Percentiles rank a stretch among this genome's conserved stretches.
phyloP scores from a whole-genome alignment of 2,797 vertebrate genomes.

The Austrolebias charrua region DNA sequence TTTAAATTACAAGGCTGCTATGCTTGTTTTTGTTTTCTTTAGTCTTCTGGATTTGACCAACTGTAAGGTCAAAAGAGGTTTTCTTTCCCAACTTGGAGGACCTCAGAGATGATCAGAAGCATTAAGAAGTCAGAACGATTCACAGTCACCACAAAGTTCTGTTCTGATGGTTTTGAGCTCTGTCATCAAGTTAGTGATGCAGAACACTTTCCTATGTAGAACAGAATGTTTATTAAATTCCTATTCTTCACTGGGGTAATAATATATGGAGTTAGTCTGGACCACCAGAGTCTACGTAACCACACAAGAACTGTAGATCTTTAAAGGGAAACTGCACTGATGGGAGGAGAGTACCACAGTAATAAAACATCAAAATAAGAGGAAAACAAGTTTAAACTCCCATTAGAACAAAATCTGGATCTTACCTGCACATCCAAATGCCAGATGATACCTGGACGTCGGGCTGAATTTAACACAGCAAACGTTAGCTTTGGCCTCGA shows the following conservation, averaged over 20 bases:
- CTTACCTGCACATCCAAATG: conserved; percentile 97
- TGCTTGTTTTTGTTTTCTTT: conserved; percentile 19
- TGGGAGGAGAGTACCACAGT: conserved; percentile 26
- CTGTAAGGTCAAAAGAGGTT: conserved; percentile 12
- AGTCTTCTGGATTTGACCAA: conserved; percentile 1
- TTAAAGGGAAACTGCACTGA: conserved; percentile 12
- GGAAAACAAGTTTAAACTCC: conserved; percentile 9
- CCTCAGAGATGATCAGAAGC: conserved; percentile 7
- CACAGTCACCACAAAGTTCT: conserved; percentile 13
- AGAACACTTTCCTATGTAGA: conserved; percentile 27
- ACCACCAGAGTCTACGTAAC: conserved; percentile 32
- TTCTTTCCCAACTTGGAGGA: conserved; percentile 18
- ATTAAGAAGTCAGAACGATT: conserved; percentile 20
- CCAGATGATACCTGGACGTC: conserved; percentile 95
- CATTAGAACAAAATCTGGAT: background rate
- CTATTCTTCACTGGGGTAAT: conserved; percentile 20
- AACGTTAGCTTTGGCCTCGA: conserved; percentile 98
- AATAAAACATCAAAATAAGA: conserved; percentile 11
- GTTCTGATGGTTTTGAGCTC: conserved; percentile 7
- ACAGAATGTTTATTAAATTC: conserved; percentile 27
- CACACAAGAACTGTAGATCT: conserved; percentile 20
- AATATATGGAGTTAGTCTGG: conserved; percentile 36
- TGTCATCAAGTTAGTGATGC: conserved; percentile 1
- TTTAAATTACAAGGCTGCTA: background rate
- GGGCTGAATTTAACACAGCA: conserved; percentile 99